Evolutionary conservation across 2,113 vertebrate species (phyloP), one percentile per base, ranked within the genome.

Genomic region (Rhinoptilus africanus): DNA sequence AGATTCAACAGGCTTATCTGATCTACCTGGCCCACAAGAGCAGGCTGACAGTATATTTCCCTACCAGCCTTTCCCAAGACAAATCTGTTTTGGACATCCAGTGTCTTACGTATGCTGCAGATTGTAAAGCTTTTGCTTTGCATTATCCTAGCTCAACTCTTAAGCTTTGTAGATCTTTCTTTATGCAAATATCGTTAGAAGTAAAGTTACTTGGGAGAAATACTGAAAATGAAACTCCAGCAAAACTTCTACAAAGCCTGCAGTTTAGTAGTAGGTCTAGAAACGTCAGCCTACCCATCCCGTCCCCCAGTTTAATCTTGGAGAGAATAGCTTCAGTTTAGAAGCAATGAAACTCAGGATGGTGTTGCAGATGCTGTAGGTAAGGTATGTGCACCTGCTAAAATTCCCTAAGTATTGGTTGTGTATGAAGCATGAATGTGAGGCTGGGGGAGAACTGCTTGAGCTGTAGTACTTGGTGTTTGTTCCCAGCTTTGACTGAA

Each of bases 161-260:
- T 95, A 85, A 91, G 51, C 57, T 92, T 9, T 50, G 69, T 35
- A 50, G 41, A 57, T 50, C 50, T 82, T 18, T 81, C 80, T 75
- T 88, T 78, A 73, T 88, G 86, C 64, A 94, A 54, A 57, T 93
- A 59, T 24, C 39, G 28, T 84, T 77, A 92, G 50, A 92, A 96
- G n/a, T 39, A 34, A 85, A 91, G 60, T 90, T 85, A 68, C 30
- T 27, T 79, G 27, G 34, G 68, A 92, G 76, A 81, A 80, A 66
- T 56, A 69, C 5, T 83, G 47, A 81, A 95, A 92, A 91, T 27
- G 7, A 69, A 96, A 78, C 53, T 73, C 53, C 34, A 78, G 41
- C 66, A 67, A 77, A 96, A 93, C 57, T 88, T 66, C 39, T 75
- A 7, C 79, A 92, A 90, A 48, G 21, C 34, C 21, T 82, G 0